phyloP scores from a whole-genome alignment of 2,113 vertebrate species.

The Cyphomyrus plagiostoma region DNA sequence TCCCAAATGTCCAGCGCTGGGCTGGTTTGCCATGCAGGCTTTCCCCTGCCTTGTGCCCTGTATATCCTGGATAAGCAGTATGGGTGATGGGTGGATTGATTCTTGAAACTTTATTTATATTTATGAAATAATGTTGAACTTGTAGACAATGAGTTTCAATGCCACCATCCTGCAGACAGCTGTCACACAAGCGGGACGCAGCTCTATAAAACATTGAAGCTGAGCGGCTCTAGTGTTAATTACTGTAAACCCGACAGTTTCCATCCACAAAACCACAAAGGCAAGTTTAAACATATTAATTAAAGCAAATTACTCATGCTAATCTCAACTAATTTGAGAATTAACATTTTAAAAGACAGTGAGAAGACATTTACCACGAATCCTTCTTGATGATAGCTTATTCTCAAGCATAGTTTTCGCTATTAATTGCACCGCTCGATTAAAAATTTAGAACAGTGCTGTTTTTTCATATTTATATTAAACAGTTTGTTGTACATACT shows the following conservation, averaged over 20 bases:
- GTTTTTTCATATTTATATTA: background rate
- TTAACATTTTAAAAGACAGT: background rate
- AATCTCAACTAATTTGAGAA: background rate
- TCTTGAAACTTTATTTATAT: background rate
- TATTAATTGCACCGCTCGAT: background rate
- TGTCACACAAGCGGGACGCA: background rate
- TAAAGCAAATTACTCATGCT: background rate
- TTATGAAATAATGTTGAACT: background rate
- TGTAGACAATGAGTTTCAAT: background rate
- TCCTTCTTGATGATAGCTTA: background rate
- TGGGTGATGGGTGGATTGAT: background rate
- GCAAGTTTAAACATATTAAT: background rate
- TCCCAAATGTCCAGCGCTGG: background rate
- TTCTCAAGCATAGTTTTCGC: background rate
- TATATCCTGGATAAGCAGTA: background rate
- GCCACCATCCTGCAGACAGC: background rate
- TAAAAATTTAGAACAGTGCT: background rate
- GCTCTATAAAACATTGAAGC: background rate
- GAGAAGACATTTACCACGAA: background rate
- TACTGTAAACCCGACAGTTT: background rate
- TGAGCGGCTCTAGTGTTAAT: background rate
- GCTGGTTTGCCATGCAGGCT: background rate
- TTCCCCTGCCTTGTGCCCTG: background rate
- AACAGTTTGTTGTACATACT: background rate
- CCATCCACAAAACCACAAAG: background rate